Evolutionary conservation across 2,888 invertebrate genomes (phyloP).

Genomic region (Encarsia formosa): DNA sequence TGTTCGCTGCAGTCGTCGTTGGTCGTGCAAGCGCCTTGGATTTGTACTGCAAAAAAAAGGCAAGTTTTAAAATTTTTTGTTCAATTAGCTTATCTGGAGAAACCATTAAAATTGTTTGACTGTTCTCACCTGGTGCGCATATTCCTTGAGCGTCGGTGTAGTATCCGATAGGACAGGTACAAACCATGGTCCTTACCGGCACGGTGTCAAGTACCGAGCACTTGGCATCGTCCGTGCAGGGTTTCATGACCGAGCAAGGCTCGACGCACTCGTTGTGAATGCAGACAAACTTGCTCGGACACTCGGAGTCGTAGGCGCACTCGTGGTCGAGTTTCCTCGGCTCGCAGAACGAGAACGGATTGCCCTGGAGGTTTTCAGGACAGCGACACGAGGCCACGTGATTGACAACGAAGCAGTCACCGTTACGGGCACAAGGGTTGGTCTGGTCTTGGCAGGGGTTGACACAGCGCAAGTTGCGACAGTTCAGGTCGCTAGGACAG

Average conservation of each 20-base stretch:
- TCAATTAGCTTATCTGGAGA: no score
- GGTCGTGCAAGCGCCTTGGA: slow-evolving; percentile 66
- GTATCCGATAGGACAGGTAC: slow-evolving; percentile 82
- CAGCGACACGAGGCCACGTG: slow-evolving; percentile 80
- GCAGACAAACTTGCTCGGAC: slow-evolving; percentile 77
- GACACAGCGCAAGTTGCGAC: slow-evolving; percentile 68
- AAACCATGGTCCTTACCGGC: slow-evolving; percentile 83
- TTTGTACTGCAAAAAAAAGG: slow-evolving; percentile 58
- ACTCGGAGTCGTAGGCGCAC: slow-evolving; percentile 74
- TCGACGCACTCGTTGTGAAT: slow-evolving; percentile 73
- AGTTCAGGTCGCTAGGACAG: slow-evolving; percentile 72
- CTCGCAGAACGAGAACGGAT: slow-evolving; percentile 74
- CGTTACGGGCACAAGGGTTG: slow-evolving; percentile 79
- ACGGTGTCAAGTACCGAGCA: slow-evolving; percentile 82
- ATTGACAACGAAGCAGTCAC: slow-evolving; percentile 74
- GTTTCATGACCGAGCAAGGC: slow-evolving; percentile 72
- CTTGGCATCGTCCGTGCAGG: slow-evolving; percentile 69
- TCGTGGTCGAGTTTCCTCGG: no score
- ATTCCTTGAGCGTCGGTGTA: slow-evolving; percentile 75
- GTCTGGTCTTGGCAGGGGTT: slow-evolving; percentile 71
- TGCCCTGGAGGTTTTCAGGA: slow-evolving; percentile 76
- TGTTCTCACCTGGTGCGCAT: slow-evolving; percentile 63
- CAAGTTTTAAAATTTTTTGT: no score
- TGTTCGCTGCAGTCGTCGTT: slow-evolving; percentile 74
- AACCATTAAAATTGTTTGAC: no score